Percentiles rank a stretch among this genome's conserved stretches.
Evolutionary conservation across 35 echinoderm and acorn worm genomes (phyloP).

Genomic region (Chiridota heheva): DNA sequence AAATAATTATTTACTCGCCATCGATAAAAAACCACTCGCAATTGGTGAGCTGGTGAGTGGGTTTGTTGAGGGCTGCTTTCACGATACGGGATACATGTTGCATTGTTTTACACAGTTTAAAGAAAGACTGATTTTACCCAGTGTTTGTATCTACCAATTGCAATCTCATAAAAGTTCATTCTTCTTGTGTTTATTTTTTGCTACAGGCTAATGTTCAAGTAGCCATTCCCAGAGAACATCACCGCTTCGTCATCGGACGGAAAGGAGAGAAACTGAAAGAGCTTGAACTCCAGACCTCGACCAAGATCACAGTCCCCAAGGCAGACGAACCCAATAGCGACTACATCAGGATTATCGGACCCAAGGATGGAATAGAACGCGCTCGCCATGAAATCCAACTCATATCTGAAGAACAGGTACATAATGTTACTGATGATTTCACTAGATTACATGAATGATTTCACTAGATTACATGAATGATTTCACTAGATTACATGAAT

Average conservation of each 20-base stretch:
- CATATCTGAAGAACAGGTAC: constrained; percentile 98
- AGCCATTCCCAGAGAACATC: constrained; percentile 91
- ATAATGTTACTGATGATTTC: background rate
- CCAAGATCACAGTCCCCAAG: constrained; percentile 93
- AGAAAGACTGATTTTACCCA: too few species aligned
- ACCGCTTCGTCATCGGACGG: constrained; percentile 93
- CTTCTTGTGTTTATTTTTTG: background rate
- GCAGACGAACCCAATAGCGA: constrained; percentile 76
- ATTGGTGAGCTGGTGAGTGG: too few species aligned
- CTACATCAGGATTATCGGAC: constrained; percentile 76
- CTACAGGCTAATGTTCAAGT: constrained; percentile 77
- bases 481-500: too few species aligned
- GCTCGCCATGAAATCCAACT: constrained; percentile 97
- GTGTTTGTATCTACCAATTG: too few species aligned
- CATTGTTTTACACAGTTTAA: too few species aligned
- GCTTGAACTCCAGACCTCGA: constrained; percentile 75
- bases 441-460: too few species aligned
- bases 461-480: too few species aligned
- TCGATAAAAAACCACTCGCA: too few species aligned
- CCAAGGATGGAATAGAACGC: constrained; percentile 94
- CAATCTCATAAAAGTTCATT: too few species aligned
- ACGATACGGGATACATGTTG: too few species aligned
- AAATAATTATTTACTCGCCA: too few species aligned
- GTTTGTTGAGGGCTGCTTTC: too few species aligned
- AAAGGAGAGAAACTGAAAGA: constrained; percentile 83